Conservation (phyloP, 2,888 invertebrate genomes). For the Rhagium mordax region DNA sequence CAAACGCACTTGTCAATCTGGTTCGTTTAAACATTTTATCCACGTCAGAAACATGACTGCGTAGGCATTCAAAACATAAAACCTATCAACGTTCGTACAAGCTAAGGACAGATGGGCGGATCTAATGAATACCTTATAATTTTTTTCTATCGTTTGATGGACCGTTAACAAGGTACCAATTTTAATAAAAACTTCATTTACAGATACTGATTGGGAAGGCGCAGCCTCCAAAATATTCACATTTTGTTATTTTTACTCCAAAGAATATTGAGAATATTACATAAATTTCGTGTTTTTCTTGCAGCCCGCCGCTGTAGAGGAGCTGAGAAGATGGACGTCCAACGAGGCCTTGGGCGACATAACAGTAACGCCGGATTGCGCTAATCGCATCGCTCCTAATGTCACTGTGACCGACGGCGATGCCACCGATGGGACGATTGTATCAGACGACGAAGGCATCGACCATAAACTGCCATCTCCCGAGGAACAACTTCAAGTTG, state of each 20-base stretch:
- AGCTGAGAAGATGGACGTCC: slow-evolving; percentile 89
- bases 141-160: too few species aligned
- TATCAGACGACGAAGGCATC: slow-evolving; percentile 80
- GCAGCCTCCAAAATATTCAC: too few species aligned
- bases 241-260: too few species aligned
- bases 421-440: slow-evolving; percentile 71
- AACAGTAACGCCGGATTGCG: slow-evolving; percentile 85
- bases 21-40: background rate
- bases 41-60: background rate
- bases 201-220: too few species aligned
- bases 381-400: slow-evolving; percentile 77
- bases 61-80: background rate
- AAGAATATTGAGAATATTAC: too few species aligned
- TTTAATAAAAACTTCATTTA: too few species aligned
- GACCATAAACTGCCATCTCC: slow-evolving; percentile 91
- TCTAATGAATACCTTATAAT: background rate
- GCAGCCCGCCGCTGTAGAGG: slow-evolving; percentile 86
- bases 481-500: slow-evolving; percentile 87
- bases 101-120: background rate
- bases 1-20: background rate
- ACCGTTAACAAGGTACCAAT: too few species aligned
- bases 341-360: slow-evolving; percentile 86
- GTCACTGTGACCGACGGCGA: slow-evolving; percentile 55
- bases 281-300: slow-evolving; percentile 24
- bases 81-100: background rate